Evolutionary conservation across 2,797 vertebrate genomes (phyloP).

Genomic region (Lagodon rhomboides): DNA sequence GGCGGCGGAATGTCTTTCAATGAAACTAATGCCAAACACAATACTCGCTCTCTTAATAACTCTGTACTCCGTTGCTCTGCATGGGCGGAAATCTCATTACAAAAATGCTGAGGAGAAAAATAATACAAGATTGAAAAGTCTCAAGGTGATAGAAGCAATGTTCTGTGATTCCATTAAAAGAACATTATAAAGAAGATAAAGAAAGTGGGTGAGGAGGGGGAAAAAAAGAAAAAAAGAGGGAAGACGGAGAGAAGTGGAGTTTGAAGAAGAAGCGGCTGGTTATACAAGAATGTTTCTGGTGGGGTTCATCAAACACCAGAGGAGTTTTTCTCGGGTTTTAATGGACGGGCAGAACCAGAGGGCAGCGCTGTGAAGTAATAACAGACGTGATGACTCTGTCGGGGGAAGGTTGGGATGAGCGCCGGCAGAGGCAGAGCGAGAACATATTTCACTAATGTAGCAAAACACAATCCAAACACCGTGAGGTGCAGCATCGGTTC

Average conservation of each 20-base stretch:
- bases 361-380: background rate
- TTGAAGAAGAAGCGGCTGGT: slow-evolving; percentile 7
- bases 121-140: slow-evolving; percentile 79
- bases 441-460: slow-evolving; percentile 48
- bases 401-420: background rate
- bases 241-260: slow-evolving; percentile 42
- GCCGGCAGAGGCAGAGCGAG: background rate
- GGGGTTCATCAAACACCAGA: slow-evolving; percentile 26
- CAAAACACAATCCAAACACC: slow-evolving; percentile 52
- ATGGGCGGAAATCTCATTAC: slow-evolving; percentile 87
- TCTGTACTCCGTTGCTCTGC: slow-evolving; percentile 78
- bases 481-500: slow-evolving; percentile 51
- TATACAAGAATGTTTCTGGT: slow-evolving; percentile 17
- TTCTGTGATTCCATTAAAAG: slow-evolving; percentile 81
- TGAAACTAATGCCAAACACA: slow-evolving; percentile 79
- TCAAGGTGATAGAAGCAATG: slow-evolving; percentile 78
- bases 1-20: slow-evolving; percentile 72
- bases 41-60: slow-evolving; percentile 79
- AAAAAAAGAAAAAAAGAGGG: slow-evolving; percentile 49
- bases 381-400: slow-evolving; percentile 4
- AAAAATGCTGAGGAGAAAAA: slow-evolving; percentile 82
- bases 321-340: slow-evolving; percentile 15
- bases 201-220: slow-evolving; percentile 39
- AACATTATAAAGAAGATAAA: slow-evolving; percentile 60
- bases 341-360: slow-evolving; percentile 8